phyloP scores from a whole-genome alignment of 1,140 invertebrate species.

The Lasaia peninsularis region DNA sequence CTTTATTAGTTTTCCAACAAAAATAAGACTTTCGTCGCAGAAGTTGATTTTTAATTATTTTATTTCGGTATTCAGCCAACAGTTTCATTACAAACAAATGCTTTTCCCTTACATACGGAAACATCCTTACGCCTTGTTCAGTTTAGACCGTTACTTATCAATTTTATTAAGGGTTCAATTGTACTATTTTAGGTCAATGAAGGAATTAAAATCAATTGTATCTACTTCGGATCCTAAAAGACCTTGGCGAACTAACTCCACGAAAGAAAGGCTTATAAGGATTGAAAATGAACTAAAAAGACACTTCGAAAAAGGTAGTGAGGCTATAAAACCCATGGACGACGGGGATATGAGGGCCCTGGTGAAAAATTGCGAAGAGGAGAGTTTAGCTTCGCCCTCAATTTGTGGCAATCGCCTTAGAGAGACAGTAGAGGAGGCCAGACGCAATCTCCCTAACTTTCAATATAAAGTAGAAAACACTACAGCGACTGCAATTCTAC shows the following conservation, averaged over 20 bases:
- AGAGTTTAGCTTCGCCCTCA: conserved; percentile 20
- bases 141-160: too few species aligned
- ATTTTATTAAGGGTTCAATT: too few species aligned
- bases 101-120: too few species aligned
- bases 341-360: conserved; percentile 45
- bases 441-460: conserved; percentile 54
- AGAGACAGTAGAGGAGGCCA: conserved; percentile 49
- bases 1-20: too few species aligned
- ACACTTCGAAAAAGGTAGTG: conserved; percentile 36
- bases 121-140: too few species aligned
- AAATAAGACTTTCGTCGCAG: too few species aligned
- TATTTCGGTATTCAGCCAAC: too few species aligned
- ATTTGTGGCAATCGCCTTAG: conserved; percentile 33
- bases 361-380: conserved; percentile 44
- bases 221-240: conserved; percentile 40
- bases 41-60: too few species aligned
- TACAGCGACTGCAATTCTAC: conserved; percentile 42
- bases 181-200: conserved; percentile 35
- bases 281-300: conserved; percentile 51
- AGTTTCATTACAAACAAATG: too few species aligned
- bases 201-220: conserved; percentile 14
- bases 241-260: conserved; percentile 57
- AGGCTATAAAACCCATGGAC: conserved; percentile 37
- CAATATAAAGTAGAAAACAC: conserved; percentile 44
- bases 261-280: conserved; percentile 47